Conservation (phyloP, 2,888 invertebrate species). For the Bombylius major region DNA sequence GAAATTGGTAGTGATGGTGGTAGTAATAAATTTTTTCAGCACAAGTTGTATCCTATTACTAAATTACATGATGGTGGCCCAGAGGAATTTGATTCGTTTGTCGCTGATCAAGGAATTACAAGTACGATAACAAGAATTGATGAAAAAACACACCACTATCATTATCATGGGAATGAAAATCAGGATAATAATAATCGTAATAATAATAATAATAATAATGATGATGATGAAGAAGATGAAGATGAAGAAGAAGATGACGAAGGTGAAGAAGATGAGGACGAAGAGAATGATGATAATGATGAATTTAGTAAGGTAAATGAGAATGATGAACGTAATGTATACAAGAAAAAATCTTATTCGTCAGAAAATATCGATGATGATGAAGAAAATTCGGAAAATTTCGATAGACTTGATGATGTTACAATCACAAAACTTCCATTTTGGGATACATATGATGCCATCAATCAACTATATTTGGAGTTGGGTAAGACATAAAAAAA, state of each 20-base stretch:
- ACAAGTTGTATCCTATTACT: not conserved
- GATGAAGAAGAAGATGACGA: constrained; percentile 1
- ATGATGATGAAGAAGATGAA: constrained; percentile 3
- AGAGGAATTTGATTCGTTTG: not conserved
- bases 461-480: constrained; percentile 80
- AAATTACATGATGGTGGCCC: not conserved
- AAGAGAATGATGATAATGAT: constrained; percentile 18
- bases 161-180: too few species aligned
- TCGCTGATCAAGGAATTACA: constrained; percentile 6
- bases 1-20: not conserved
- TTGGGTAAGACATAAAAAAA: constrained; percentile 42
- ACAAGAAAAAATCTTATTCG: not conserved
- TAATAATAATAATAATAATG: constrained; percentile 8
- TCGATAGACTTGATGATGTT: constrained; percentile 15
- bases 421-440: constrained; percentile 47
- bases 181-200: too few species aligned
- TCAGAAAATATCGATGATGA: constrained; percentile 4
- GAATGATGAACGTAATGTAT: constrained; percentile 13
- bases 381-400: constrained; percentile 12
- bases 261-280: constrained; percentile 6
- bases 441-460: constrained; percentile 84
- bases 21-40: too few species aligned
- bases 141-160: too few species aligned
- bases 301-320: constrained; percentile 17
- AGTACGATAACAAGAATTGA: not conserved